Base-by-base conservation (phyloP, 2,797 vertebrate genomes). In the Poeciliopsis turneri region DNA sequence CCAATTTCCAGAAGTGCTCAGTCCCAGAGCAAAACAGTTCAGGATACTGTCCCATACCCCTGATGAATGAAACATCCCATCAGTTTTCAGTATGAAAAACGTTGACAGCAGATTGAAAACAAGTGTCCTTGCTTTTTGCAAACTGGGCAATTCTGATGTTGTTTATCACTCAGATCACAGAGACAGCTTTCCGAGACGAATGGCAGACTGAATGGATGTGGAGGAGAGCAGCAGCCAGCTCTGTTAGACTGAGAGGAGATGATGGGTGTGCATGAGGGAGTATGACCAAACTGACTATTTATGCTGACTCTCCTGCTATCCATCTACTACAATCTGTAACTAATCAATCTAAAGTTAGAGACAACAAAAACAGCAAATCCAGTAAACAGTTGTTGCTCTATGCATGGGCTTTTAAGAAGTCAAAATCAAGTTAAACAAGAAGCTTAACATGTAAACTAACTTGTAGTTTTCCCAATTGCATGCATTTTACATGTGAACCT, bases 281-380 rank as follows among this genome's bases (percentile, higher is more conserved):
- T 89, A 89, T 89, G 92, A 95, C 92, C 88, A 92, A 95, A 94
- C 94, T 92, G 94, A 88, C 94, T 85, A 89, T 95, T 96, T 96
- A 95, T 96, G 95, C 96, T 96, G 95, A 96, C 95, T 94, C 95
- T 93, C 91, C 89, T 93, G 93, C 94, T 94, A 96, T 95, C 95
- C 93, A 95, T 96, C 96, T 86, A 87, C 89, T 82, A 85, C 95
- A 96, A 96, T 96, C 94, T 94, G 92, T 83, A 81, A 88, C 94
- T 95, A 96, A 96, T 96, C 96, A 95, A 96, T 96, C 96, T 96
- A 93, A 96, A 94, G 91, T 94, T 92, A 88, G 89, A 91, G 92
- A 92, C 91, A 94, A 87, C 90, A 74, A 87, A 89, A 93, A 92
- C 82, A 91, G 83, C 90, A 86, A 92, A 93, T 89, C 93, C 91